Evolutionary conservation across 2,888 invertebrate genomes (phyloP).

Genomic region (Eurois occulta): DNA sequence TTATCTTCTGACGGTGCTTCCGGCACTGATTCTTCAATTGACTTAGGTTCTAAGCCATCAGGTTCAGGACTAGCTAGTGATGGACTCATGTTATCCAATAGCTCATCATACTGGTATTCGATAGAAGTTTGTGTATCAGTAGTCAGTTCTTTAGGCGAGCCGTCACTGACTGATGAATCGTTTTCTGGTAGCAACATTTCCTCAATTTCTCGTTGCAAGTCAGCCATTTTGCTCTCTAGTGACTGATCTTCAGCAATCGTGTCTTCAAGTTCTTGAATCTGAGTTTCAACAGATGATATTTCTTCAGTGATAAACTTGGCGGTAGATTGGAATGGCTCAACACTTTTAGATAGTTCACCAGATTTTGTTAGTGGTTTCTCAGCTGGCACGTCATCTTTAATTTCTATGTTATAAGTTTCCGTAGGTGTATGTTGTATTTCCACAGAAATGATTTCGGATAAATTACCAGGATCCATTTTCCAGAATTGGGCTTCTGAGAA

Average conservation of each 20-base stretch:
- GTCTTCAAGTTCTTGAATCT: conserved; percentile 61
- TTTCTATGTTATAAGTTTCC: conserved; percentile 52
- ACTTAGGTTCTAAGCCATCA: conserved; percentile 69
- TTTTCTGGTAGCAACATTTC: conserved; percentile 88
- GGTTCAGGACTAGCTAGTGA: conserved; percentile 83
- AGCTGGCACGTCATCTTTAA: conserved; percentile 34
- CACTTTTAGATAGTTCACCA: conserved; percentile 37
- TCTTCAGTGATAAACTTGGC: conserved; percentile 66
- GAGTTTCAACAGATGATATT: conserved; percentile 63
- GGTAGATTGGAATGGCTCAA: conserved; percentile 37
- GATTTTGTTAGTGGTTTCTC: conserved; percentile 24
- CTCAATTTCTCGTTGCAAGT: conserved; percentile 88
- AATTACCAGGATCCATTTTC: conserved; percentile 81
- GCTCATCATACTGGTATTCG: conserved; percentile 80
- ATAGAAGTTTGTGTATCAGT: conserved; percentile 77
- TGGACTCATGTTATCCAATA: conserved; percentile 80
- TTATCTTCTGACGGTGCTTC: conserved; percentile 42
- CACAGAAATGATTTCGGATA: conserved; percentile 78
- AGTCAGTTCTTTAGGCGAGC: conserved; percentile 79
- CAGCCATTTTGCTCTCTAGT: conserved; percentile 87
- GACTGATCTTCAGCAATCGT: conserved; percentile 83
- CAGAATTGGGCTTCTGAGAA: conserved; percentile 87
- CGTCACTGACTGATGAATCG: conserved; percentile 83
- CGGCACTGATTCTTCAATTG: conserved; percentile 40
- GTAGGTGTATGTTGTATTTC: conserved; percentile 69